Evolutionary conservation across 2,797 vertebrate species (phyloP), one percentile per base, ranked within the genome.

Genomic region (Crenuchus spilurus): DNA sequence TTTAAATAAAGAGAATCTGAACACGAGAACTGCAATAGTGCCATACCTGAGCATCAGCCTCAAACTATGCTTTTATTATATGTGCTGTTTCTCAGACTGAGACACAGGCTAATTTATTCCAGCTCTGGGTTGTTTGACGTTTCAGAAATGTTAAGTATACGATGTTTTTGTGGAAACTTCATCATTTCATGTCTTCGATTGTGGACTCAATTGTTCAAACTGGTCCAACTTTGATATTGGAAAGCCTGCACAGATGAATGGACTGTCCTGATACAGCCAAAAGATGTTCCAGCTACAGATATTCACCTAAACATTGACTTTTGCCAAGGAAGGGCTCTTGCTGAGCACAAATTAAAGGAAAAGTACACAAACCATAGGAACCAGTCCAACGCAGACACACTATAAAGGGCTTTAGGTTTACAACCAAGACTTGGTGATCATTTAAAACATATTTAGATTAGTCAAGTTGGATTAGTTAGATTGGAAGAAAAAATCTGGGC

Each of bases 221-320:
- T 11, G 33, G 35, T 39, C 18, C 33, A 22, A 22, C 18, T 13
- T 39, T 24, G 18, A 61, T 39, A 24, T 13, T 61, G 58, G 20
- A 24, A 61, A 61, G 26, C 20, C 35, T 26, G 28, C 13, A 7
- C 22, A 28, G 20, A 61, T 61, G 41, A 22, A 61, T 61, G 37
- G 58, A 24, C 35, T 54, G 51, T 30, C 26, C 51, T 41, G 6
- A 41, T 26, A 41, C 58, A 41, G 35, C 58, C 37, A 6, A 22
- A 39, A 46, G 37, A 24, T 63, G 61, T 44, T 62, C 13, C 11
- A 44, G 5, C 61, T 46, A 30, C 6, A 63, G 37, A 63, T n/a
- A 30, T 44, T 10, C 26, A 42, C 14, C 28, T 28, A 44, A 44
- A 63, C 13, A 63, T 26, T 2, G 22, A 8, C 39, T 30, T 30